These are phyloP conservation scores for Sitta carolinensis DNA, from an alignment of 2,797 vertebrate genomes.

Conservation along the genomic window DNA sequence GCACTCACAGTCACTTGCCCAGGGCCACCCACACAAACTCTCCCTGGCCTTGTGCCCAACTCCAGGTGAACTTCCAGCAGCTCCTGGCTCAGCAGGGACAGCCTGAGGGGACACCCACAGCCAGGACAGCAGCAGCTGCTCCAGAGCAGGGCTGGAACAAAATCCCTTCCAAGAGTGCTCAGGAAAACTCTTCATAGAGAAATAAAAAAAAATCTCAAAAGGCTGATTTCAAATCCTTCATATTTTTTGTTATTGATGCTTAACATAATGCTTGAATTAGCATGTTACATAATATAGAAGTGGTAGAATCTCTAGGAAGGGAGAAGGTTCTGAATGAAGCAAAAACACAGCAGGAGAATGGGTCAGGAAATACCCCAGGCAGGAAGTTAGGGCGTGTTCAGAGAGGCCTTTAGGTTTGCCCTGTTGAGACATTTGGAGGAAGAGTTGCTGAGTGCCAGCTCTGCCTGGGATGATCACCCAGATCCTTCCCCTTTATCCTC, in stretches of 20 bases:
- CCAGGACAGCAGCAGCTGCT: background rate
- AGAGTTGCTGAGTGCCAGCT: background rate
- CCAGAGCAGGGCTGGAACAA: background rate
- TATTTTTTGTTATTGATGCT: background rate
- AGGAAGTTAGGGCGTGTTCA: background rate
- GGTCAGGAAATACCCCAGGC: background rate
- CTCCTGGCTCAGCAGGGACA: background rate
- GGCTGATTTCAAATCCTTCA: background rate
- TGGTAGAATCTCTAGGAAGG: background rate
- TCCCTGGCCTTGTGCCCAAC: background rate
- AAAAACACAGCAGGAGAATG: background rate
- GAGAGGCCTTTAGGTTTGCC: background rate
- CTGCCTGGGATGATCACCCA: background rate
- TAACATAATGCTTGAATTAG: background rate
- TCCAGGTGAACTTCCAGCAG: background rate
- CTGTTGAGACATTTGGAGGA: background rate
- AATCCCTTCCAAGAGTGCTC: background rate
- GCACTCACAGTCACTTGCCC: background rate
- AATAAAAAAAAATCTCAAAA: background rate
- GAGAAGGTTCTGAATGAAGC: background rate
- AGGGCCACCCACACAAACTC: background rate
- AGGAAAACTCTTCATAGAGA: background rate
- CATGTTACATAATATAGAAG: rapidly evolving
- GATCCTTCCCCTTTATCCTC: background rate
- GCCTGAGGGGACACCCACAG: background rate